These are phyloP conservation scores for Phthorimaea operculella DNA, from an alignment of 1,140 invertebrate genomes.

Conservation along the genomic window DNA sequence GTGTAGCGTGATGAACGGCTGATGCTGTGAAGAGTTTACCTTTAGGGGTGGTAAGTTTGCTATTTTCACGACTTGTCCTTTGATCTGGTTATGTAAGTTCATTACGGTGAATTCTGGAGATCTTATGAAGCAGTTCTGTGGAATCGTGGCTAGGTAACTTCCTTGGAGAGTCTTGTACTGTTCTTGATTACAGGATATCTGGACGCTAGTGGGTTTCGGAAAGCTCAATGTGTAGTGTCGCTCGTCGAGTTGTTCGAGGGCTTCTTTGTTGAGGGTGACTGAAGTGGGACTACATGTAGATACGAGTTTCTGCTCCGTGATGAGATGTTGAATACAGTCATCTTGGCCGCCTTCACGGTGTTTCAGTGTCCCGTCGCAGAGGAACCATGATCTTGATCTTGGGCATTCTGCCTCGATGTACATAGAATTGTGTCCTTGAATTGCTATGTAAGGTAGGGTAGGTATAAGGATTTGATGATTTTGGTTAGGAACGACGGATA, in stretches of 20 bases:
- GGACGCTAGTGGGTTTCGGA: conserved; percentile 11
- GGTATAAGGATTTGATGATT: conserved; percentile 9
- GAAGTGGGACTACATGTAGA: conserved; percentile 10
- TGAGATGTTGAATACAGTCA: conserved; percentile 2
- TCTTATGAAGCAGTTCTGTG: conserved; percentile 10
- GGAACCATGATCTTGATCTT: neutral
- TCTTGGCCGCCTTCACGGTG: neutral
- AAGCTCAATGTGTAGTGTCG: conserved; percentile 13
- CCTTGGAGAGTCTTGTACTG: conserved; percentile 12
- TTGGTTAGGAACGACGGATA: conserved; percentile 16
- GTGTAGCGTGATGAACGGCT: neutral
- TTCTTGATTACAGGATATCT: conserved; percentile 8
- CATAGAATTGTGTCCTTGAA: conserved; percentile 4
- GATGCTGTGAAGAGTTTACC: neutral
- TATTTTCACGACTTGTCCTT: conserved; percentile 1
- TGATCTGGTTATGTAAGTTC: conserved; percentile 4
- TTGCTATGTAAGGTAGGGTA: conserved; percentile 7
- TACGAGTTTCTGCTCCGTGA: neutral
- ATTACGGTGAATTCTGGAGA: conserved; percentile 15
- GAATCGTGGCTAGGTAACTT: conserved; percentile 15
- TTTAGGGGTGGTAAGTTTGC: neutral
- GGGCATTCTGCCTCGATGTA: conserved; percentile 13
- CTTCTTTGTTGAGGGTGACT: conserved; percentile 5
- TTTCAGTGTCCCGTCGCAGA: neutral
- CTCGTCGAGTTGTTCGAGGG: conserved; percentile 11